Conservation (phyloP, 1,140 invertebrate species). For the Diachasma alloeum region DNA sequence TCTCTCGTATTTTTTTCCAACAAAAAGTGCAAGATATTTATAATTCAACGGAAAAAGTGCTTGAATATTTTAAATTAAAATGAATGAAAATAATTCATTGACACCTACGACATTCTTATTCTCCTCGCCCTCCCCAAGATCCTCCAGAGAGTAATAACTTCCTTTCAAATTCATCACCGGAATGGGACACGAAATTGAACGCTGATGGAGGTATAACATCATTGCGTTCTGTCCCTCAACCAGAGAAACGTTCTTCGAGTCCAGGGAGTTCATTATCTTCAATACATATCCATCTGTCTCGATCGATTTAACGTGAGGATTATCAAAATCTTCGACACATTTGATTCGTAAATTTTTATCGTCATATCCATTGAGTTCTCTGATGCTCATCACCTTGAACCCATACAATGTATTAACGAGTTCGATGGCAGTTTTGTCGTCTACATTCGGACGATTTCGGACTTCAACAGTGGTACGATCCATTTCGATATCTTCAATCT, state of each 20-base stretch:
- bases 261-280: constrained; percentile 83
- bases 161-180: constrained; percentile 74
- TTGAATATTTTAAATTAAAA: no score
- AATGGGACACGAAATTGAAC: constrained; percentile 70
- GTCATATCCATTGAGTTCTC: constrained; percentile 80
- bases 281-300: constrained; percentile 76
- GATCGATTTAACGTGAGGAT: constrained; percentile 67
- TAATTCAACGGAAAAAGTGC: no score
- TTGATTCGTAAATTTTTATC: constrained; percentile 78
- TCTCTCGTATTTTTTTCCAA: no score
- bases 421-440: constrained; percentile 64
- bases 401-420: constrained; percentile 75
- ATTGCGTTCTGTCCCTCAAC: constrained; percentile 78
- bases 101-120: constrained; percentile 17
- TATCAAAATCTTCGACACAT: constrained; percentile 66
- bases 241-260: constrained; percentile 73
- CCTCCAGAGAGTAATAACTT: constrained; percentile 70
- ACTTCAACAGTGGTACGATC: not conserved
- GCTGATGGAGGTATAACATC: constrained; percentile 73
- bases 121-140: not conserved
- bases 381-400: constrained; percentile 70
- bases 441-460: constrained; percentile 44
- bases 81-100: no score
- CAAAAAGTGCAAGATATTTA: no score
- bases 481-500: not conserved